A percentile compares a stretch with the other conserved stretches of the same genome.
phyloP scores from a whole-genome alignment of 2,797 vertebrate species.

The Nothura maculosa region DNA sequence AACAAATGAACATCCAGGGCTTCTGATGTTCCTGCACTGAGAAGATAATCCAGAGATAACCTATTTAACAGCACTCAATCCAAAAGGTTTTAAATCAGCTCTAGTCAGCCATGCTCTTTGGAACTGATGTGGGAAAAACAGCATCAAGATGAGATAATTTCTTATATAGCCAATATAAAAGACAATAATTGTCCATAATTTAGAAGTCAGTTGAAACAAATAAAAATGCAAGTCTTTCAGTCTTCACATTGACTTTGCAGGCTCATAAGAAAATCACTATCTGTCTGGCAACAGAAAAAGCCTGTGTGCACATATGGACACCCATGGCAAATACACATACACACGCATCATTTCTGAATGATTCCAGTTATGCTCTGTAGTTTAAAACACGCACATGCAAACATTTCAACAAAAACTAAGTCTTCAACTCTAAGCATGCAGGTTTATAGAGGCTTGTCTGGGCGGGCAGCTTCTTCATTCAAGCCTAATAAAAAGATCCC shows the following conservation, averaged over 20 bases:
- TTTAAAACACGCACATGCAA: neutral
- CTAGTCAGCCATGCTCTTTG: neutral
- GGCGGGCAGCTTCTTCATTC: neutral
- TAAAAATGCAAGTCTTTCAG: neutral
- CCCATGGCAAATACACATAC: rapidly evolving
- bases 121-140: neutral
- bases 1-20: neutral
- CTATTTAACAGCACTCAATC: neutral
- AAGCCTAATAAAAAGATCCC: neutral
- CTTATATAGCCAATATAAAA: neutral
- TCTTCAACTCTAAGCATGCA: neutral
- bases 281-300: neutral
- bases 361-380: neutral
- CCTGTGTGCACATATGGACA: rapidly evolving
- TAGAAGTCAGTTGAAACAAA: neutral
- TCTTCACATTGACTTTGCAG: neutral
- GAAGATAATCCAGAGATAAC: neutral
- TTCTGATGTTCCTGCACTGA: neutral
- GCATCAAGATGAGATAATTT: neutral
- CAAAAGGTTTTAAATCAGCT: neutral
- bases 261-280: neutral
- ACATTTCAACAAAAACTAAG: neutral
- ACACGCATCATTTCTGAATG: neutral
- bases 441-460: neutral
- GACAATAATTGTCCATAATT: neutral